Percentiles rank a stretch among this genome's conserved stretches.
phyloP scores from a whole-genome alignment of 2,113 vertebrate genomes.

The Neodon shergylaensis region DNA sequence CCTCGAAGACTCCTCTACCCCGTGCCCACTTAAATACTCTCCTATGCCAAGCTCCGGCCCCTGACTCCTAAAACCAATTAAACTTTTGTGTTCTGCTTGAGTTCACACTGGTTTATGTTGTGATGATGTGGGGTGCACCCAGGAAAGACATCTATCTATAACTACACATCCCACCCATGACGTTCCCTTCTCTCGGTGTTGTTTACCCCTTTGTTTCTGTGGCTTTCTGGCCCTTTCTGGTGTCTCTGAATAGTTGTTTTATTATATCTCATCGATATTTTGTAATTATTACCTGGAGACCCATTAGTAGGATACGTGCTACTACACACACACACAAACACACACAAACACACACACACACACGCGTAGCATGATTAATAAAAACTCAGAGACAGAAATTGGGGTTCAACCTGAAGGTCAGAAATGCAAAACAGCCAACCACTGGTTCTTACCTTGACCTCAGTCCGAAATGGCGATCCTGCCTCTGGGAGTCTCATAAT shows the following conservation, averaged over 20 bases:
- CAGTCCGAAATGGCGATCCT: too few species aligned
- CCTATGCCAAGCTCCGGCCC: not conserved
- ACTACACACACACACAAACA: too few species aligned
- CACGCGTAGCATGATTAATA: too few species aligned
- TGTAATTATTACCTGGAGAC: not conserved
- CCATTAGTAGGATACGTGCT: not conserved
- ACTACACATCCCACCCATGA: not conserved
- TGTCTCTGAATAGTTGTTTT: not conserved
- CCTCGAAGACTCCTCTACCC: not conserved
- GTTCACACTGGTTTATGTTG: not conserved
- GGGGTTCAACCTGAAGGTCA: too few species aligned
- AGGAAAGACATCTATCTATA: not conserved
- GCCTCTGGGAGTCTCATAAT: too few species aligned
- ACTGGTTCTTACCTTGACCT: too few species aligned
- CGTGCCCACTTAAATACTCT: not conserved
- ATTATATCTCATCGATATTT: not conserved
- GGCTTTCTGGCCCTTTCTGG: not conserved
- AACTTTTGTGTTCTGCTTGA: not conserved
- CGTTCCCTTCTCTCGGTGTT: not conserved
- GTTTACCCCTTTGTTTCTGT: not conserved
- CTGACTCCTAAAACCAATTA: not conserved
- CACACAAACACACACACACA: too few species aligned
- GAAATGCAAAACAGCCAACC: too few species aligned
- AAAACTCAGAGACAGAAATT: too few species aligned
- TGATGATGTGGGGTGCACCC: not conserved